These are phyloP conservation scores for Synchiropus splendidus DNA, from an alignment of 2,113 vertebrate species.

Conservation along the genomic window DNA sequence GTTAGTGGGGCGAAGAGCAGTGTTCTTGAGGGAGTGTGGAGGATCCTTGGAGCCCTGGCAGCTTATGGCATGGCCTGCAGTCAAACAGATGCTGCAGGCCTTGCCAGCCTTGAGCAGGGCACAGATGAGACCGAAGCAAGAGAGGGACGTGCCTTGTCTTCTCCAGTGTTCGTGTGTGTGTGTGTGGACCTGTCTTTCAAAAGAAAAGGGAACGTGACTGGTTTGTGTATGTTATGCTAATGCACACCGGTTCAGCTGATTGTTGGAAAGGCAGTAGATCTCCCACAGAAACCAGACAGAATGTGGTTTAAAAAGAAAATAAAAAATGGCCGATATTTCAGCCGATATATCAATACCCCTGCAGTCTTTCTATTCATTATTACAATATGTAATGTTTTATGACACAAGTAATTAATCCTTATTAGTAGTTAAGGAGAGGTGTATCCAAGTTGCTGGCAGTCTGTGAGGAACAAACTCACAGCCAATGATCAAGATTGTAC, in stretches of 20 bases:
- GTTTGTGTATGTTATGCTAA: conserved; percentile 45
- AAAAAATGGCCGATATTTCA: no score
- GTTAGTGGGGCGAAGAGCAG: conserved; percentile 70
- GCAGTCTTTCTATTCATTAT: neutral
- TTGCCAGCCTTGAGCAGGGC: conserved; percentile 56
- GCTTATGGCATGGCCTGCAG: conserved; percentile 70
- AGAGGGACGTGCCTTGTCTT: conserved; percentile 57
- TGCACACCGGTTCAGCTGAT: conserved; percentile 10
- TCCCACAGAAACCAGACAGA: no score
- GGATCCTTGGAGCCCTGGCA: conserved; percentile 60
- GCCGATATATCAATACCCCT: no score
- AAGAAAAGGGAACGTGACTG: conserved; percentile 26
- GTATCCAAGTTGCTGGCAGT: no score
- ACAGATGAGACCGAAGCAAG: conserved; percentile 53
- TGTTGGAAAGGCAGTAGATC: neutral
- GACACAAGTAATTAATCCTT: no score
- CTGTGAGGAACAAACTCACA: no score
- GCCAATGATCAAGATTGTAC: no score
- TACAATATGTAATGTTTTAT: no score
- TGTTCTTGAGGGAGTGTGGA: conserved; percentile 56
- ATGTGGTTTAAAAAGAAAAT: no score
- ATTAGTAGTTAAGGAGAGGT: no score
- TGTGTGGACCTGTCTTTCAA: conserved; percentile 26
- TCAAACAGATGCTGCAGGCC: conserved; percentile 68
- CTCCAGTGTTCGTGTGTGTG: conserved; percentile 25